Evolutionary conservation across 2,113 vertebrate genomes (phyloP), one percentile per base, ranked within the genome.

Genomic region (Mesoclemmys tuberculata): DNA sequence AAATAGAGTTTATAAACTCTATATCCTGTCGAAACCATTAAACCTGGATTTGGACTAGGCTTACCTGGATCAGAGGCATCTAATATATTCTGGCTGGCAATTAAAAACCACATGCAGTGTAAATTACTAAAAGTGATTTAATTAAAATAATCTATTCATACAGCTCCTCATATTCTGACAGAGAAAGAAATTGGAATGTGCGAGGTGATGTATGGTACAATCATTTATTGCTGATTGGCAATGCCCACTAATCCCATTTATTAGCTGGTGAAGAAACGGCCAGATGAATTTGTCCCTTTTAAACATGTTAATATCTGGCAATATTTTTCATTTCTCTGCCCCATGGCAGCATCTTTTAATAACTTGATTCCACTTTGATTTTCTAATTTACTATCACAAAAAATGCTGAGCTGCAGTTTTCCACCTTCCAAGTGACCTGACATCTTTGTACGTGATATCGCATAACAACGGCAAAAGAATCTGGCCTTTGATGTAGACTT

Each of bases 301-400:
- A 93, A 93, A 49, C 55, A 64, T 49, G 87, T 91, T 94, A 90
- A 93, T 90, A 38, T 48, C 89, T 54, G 13, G 14, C 71, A 92
- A 61, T 52, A 31, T 74, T 75, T 8, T 27, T 85, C 78, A 92
- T 74, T 48, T 79, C 48, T 61, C 58, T 93, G 90, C 84, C 51
- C 41, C 38, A 8, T 48, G 49, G 85, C 94, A 90, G 80, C 80
- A 51, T 82, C 46, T 55, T 95, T 75, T 95, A 91, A 84, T 58
- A 80, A 88, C 93, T 94, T 92, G 92, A 92, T 96, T 89, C 48
- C 56, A 68, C 79, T 95, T 95, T 87, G 92, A 94, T 93, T 96
- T 80, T 95, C 51, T 94, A 91, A 96, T 92, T 97, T 96, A 89
- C 85, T 92, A 91, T 89, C 85, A 79, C 80, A 82, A 88, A 97